phyloP scores from a whole-genome alignment of 2,113 vertebrate genomes.

The Chroicocephalus ridibundus region DNA sequence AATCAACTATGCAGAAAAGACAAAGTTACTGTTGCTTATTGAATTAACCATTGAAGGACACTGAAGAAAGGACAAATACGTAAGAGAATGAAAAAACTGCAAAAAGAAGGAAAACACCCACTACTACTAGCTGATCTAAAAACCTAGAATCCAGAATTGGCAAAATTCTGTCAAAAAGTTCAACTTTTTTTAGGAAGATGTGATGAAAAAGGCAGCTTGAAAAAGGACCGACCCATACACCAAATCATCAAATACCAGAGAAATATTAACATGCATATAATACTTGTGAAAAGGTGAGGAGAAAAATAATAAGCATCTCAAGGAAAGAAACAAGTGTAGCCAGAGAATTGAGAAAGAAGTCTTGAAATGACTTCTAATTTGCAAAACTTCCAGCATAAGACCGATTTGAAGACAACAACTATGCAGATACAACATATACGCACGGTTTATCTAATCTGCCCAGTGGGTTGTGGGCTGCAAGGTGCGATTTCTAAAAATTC shows the following conservation, averaged over 20 bases:
- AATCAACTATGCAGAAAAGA: not conserved
- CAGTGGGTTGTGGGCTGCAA: not conserved
- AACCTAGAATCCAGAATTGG: not conserved
- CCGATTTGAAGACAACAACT: not conserved
- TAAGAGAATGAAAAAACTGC: not conserved
- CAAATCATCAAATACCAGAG: not conserved
- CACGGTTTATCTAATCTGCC: not conserved
- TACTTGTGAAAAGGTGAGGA: not conserved
- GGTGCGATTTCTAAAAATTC: not conserved
- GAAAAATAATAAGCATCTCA: not conserved
- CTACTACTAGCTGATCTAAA: not conserved
- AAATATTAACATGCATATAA: not conserved
- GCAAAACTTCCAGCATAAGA: not conserved
- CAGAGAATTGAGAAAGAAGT: not conserved
- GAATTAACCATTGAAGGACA: not conserved
- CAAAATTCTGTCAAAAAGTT: not conserved
- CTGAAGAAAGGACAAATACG: not conserved
- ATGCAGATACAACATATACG: not conserved
- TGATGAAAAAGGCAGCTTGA: not conserved
- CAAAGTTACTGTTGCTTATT: not conserved
- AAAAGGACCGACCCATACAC: not conserved
- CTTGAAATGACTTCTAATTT: not conserved
- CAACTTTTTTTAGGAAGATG: not conserved
- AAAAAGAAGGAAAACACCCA: not conserved
- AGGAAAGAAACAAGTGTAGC: not conserved